Evolutionary conservation across 30 jellyfish, hydroid and myxozoan genomes (phyloP), one percentile per base, ranked within the genome.

Genomic region (Pseudorhiza aurosa): DNA sequence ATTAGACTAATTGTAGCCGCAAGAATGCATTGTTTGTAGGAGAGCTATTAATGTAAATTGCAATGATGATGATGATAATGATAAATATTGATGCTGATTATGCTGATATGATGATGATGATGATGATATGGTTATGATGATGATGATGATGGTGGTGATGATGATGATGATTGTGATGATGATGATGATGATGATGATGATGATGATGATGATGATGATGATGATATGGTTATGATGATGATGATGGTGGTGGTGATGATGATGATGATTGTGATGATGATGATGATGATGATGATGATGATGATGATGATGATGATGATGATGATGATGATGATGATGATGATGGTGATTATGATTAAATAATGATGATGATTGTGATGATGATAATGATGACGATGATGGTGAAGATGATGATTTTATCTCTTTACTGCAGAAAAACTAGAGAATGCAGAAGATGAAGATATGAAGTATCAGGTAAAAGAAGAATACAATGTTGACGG

Each of bases 401-500:
- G 50, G 12, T 39, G 50, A 39, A 5, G 50, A 39, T 39, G 50
- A 39, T 39, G 50, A 39, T 39, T n/a, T n/a, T n/a, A n/a, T n/a
- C n/a, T n/a, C n/a, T n/a, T n/a, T n/a, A n/a, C 14, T 75, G 8
- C 29, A 67, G 85, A 58, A 40, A 57, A 71, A 51, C 68, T 50
- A 12, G 81, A 53, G 12, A 15, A 42, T 43, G 35, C 3, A 15
- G 68, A 67, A 17, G 46, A 39, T 2, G 42, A 68, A 33, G 86
- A 68, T 44, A 49, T 58, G 81, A 68, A 82, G 43, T 44, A 56
- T 63, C 86, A 82, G 83, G 91, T 79, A 40, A 15, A 35, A n/a
- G n/a, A n/a, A n/a, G n/a, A n/a, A 39, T 39, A 39, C 50, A 39
- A 39, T 39, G 10, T 39, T 39, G 50, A 5, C 50, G 12, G 50